Evolutionary conservation across 37 sponge, comb jelly and placozoan genomes (phyloP).

Genomic region (Lycopodina hypogea): DNA sequence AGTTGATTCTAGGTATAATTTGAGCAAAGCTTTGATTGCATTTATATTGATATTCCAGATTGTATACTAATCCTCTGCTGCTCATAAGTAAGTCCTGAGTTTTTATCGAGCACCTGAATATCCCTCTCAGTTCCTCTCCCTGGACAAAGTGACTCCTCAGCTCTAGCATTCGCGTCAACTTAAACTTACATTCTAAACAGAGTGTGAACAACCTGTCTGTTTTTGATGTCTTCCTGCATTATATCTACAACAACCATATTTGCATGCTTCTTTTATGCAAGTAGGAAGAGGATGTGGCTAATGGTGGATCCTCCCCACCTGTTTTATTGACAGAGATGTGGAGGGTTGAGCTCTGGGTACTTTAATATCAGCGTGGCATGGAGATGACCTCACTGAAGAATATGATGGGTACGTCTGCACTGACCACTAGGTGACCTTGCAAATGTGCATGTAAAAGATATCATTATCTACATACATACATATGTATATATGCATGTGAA

Average conservation of each 20-base stretch:
- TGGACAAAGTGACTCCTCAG: neutral
- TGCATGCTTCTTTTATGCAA: neutral
- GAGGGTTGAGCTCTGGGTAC: constrained; percentile 12
- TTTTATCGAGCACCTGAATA: constrained; percentile 7
- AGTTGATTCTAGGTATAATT: neutral
- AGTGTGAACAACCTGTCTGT: constrained; percentile 11
- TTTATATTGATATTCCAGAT: constrained; percentile 7
- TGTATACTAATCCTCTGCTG: constrained; percentile 16
- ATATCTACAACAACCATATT: constrained; percentile 38
- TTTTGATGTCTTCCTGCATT: constrained; percentile 30
- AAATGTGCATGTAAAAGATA: neutral
- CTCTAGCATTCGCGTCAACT: neutral
- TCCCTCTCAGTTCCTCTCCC: neutral
- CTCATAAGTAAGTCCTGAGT: constrained; percentile 33
- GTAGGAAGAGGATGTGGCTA: neutral
- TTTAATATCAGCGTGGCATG: constrained; percentile 22
- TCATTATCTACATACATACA: neutral
- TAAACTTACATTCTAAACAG: neutral
- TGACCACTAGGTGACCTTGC: neutral
- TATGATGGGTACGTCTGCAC: constrained; percentile 32
- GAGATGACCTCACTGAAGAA: constrained; percentile 43
- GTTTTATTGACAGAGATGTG: neutral
- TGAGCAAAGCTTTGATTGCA: neutral
- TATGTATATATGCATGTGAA: neutral
- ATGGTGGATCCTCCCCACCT: neutral